These are phyloP conservation scores for Hippocampus kuda DNA, from an alignment of 2,797 vertebrate genomes.

Conservation along the genomic window DNA sequence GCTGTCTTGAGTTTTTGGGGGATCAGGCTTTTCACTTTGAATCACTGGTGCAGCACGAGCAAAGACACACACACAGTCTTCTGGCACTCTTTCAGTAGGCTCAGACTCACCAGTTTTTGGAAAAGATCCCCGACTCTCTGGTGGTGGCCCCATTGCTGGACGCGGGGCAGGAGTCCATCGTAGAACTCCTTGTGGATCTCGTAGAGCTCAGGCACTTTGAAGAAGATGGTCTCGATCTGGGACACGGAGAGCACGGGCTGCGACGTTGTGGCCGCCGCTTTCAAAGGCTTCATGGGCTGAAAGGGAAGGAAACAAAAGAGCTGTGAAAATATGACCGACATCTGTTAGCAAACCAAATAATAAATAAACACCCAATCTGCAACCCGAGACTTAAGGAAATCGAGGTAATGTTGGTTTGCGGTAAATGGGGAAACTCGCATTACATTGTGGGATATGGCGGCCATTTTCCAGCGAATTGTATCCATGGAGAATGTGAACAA, in stretches of 20 bases:
- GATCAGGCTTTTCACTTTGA: not conserved
- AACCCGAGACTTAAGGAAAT: too few relatives aligned
- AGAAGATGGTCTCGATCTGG: slow-evolving; percentile 99
- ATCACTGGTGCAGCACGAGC: not conserved
- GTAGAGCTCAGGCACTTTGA: slow-evolving; percentile 97
- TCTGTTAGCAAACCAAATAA: not conserved
- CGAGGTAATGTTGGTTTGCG: too few relatives aligned
- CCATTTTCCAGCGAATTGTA: too few relatives aligned
- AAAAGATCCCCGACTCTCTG: slow-evolving; percentile 96
- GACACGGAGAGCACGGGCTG: slow-evolving; percentile 87
- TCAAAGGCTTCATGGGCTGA: slow-evolving; percentile 97
- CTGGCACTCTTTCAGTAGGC: slow-evolving; percentile 15
- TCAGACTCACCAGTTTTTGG: slow-evolving; percentile 93
- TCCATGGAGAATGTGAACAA: too few relatives aligned
- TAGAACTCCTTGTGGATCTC: slow-evolving; percentile 98
- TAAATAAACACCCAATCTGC: not conserved
- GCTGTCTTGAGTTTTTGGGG: not conserved
- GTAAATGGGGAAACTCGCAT: too few relatives aligned
- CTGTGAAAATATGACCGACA: not conserved
- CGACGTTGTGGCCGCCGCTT: slow-evolving; percentile 92
- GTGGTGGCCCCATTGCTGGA: slow-evolving; percentile 95
- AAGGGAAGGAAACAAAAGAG: slow-evolving; percentile 5
- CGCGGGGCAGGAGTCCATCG: slow-evolving; percentile 82
- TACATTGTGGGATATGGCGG: too few relatives aligned
- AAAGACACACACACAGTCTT: not conserved